Conservation (phyloP, 2,797 vertebrate species). For the Melanogrammus aeglefinus region DNA sequence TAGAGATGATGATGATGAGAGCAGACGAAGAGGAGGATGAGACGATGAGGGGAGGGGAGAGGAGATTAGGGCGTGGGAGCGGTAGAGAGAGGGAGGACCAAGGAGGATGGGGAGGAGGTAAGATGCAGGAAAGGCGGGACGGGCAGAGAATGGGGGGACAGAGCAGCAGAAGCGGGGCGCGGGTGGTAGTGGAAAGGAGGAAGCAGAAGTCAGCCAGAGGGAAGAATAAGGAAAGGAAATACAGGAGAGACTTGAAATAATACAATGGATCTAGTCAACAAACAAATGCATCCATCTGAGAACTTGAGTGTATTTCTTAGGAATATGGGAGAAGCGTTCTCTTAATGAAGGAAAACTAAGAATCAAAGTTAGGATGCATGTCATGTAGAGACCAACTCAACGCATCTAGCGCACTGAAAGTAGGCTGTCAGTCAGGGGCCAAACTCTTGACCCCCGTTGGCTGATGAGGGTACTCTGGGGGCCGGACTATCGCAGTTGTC, state of each 20-base stretch:
- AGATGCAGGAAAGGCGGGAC: no score
- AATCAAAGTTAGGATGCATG: conserved; percentile 46
- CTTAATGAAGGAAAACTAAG: conserved; percentile 25
- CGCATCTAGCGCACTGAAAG: conserved; percentile 51
- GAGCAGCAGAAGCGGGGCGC: no score
- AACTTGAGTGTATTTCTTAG: not conserved
- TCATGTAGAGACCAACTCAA: conserved; percentile 57
- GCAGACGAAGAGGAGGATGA: no score
- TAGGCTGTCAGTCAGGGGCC: conserved; percentile 59
- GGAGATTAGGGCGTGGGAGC: no score
- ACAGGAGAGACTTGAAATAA: not conserved
- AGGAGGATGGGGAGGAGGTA: no score
- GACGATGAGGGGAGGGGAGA: no score
- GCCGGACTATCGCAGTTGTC: conserved; percentile 30
- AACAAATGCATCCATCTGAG: no score
- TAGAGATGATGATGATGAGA: no score
- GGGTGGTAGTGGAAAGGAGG: no score
- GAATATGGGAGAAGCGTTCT: conserved; percentile 34
- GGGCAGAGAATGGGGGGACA: no score
- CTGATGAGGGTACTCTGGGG: conserved; percentile 59
- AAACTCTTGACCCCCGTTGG: conserved; percentile 65
- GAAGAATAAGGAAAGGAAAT: not conserved
- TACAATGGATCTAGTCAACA: not conserved
- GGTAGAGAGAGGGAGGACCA: no score
- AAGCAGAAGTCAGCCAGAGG: no score